phyloP scores from a whole-genome alignment of 2,888 invertebrate species.

The Tetranychus piercei region DNA sequence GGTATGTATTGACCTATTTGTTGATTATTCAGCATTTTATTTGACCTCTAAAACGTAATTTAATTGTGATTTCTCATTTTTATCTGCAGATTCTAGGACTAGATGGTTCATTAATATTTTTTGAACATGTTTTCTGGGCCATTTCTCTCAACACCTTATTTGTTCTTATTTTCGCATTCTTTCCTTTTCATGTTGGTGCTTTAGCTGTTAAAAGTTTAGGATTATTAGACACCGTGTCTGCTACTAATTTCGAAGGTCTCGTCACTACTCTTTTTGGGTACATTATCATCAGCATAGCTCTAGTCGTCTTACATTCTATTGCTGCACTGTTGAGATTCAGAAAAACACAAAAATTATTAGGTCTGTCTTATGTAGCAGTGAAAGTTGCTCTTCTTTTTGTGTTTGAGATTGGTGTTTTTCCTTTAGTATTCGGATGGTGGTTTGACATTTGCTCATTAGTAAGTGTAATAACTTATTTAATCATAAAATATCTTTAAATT shows the following conservation, averaged over 20 bases:
- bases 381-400: conserved; percentile 75
- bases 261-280: conserved; percentile 84
- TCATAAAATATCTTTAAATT: no score
- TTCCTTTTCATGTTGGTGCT: conserved; percentile 84
- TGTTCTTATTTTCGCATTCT: conserved; percentile 83
- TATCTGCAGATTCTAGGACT: conserved; percentile 57
- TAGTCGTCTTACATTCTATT: conserved; percentile 64
- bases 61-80: conserved; percentile 16
- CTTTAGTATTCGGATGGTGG: conserved; percentile 97
- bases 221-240: conserved; percentile 39
- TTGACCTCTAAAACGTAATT: neutral
- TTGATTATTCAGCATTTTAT: neutral
- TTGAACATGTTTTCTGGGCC: conserved; percentile 99
- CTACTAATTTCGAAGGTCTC: conserved; percentile 65
- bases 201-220: conserved; percentile 55
- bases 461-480: neutral
- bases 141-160: conserved; percentile 89
- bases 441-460: conserved; percentile 79
- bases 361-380: conserved; percentile 74
- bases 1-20: neutral
- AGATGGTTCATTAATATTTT: conserved; percentile 85
- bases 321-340: conserved; percentile 60
- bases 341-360: conserved; percentile 62
- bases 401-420: conserved; percentile 89
- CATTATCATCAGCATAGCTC: conserved; percentile 59